Evolutionary conservation across 2,113 vertebrate genomes (phyloP).

Genomic region (Ammodytes marinus): DNA sequence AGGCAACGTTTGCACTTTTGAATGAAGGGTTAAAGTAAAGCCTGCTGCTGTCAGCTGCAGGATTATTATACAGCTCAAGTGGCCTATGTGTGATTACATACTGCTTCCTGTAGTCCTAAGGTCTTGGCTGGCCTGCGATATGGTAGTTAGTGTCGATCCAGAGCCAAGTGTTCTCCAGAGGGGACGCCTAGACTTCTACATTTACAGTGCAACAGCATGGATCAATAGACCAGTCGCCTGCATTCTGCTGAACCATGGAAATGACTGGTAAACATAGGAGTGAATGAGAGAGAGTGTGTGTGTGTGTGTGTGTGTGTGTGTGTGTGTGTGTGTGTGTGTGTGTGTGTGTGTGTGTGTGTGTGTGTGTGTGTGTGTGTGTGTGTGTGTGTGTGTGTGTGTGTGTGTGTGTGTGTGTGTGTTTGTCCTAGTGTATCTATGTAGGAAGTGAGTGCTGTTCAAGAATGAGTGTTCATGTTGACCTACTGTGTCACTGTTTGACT

Average conservation of each 20-base stretch:
- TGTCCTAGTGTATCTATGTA: conserved; percentile 2
- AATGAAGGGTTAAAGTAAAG: background rate
- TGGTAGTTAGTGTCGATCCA: conserved; percentile 34
- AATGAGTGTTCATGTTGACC: conserved; percentile 48
- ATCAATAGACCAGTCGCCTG: conserved; percentile 80
- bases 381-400: background rate
- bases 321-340: background rate
- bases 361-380: conserved; percentile 16
- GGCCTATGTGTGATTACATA: conserved; percentile 7
- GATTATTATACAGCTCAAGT: conserved; percentile 12
- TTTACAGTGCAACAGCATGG: conserved; percentile 54
- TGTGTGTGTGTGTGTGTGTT: background rate
- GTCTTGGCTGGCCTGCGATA: conserved; percentile 31
- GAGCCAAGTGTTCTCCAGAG: conserved; percentile 49
- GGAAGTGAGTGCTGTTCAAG: conserved; percentile 53
- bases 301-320: background rate
- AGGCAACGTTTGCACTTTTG: background rate
- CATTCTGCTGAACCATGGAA: conserved; percentile 80
- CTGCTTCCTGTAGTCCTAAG: conserved; percentile 32
- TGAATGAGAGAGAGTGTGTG: conserved; percentile 9
- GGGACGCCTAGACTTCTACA: conserved; percentile 57
- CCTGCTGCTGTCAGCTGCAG: background rate
- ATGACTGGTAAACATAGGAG: conserved; percentile 58
- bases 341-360: background rate
- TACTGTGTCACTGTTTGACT: conserved; percentile 42